Evolutionary conservation across 2,113 vertebrate species (phyloP).

Genomic region (Poecile atricapillus): DNA sequence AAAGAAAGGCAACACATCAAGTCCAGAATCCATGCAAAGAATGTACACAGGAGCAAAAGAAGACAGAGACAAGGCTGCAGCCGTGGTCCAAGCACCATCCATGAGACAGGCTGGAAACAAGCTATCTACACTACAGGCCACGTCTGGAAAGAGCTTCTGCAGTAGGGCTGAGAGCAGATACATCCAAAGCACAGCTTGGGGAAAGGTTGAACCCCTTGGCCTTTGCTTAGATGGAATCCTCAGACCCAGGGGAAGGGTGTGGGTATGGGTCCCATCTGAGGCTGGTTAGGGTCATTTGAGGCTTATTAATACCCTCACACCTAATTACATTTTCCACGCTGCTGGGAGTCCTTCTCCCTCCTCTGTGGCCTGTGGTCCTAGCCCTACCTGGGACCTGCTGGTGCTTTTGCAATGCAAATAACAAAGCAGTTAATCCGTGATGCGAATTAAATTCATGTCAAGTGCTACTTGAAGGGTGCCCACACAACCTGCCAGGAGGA

Average conservation of each 20-base stretch:
- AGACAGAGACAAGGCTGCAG: neutral
- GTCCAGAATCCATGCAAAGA: neutral
- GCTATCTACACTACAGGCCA: accelerated
- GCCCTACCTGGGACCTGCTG: neutral
- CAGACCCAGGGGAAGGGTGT: neutral
- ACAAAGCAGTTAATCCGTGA: neutral
- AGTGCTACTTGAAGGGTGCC: constrained; percentile 16
- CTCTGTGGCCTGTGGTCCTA: neutral
- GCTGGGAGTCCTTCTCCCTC: neutral
- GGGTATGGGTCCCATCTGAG: neutral
- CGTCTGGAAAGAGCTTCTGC: neutral
- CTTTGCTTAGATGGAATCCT: neutral
- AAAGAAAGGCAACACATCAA: neutral
- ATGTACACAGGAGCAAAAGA: neutral
- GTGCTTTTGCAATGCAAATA: neutral
- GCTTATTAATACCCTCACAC: neutral
- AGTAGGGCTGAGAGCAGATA: accelerated
- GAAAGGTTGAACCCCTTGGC: accelerated
- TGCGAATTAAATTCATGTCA: constrained; percentile 7
- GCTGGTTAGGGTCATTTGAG: neutral
- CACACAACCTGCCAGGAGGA: neutral
- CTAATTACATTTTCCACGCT: neutral
- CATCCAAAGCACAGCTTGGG: accelerated
- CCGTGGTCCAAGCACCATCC: no score
- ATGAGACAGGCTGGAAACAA: neutral